Evolutionary conservation across 2,113 vertebrate species (phyloP).

Genomic region (Cisticola juncidis): DNA sequence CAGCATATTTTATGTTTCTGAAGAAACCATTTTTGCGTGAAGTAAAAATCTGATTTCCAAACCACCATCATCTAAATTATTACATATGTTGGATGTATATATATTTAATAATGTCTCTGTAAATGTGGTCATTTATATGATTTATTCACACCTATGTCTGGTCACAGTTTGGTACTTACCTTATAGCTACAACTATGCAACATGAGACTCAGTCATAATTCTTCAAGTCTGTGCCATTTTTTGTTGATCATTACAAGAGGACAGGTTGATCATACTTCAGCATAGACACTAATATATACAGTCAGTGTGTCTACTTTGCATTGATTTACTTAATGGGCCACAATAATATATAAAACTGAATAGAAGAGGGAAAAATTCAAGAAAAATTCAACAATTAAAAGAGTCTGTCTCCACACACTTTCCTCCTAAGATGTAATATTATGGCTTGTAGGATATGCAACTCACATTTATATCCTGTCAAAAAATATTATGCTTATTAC

Average conservation of each 20-base stretch:
- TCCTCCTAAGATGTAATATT: neutral
- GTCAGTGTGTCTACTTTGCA: neutral
- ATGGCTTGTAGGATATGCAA: neutral
- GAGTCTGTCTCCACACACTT: neutral
- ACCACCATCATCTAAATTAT: neutral
- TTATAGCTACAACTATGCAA: neutral
- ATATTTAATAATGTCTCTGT: neutral
- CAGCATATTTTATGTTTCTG: neutral
- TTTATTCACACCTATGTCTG: conserved; percentile 8
- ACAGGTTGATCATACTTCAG: neutral
- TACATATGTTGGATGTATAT: neutral
- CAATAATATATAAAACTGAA: neutral
- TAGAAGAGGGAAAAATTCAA: neutral
- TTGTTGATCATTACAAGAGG: neutral
- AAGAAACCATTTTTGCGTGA: neutral
- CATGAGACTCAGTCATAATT: neutral
- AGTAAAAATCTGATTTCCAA: neutral
- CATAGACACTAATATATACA: neutral
- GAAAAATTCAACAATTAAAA: neutral
- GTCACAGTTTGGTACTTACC: neutral
- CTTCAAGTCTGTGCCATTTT: neutral
- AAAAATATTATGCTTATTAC: neutral
- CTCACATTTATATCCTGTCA: neutral
- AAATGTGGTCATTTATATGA: conserved; percentile 30
- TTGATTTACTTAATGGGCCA: neutral